phyloP scores from a whole-genome alignment of 1,140 invertebrate species.

The Phthorimaea operculella region DNA sequence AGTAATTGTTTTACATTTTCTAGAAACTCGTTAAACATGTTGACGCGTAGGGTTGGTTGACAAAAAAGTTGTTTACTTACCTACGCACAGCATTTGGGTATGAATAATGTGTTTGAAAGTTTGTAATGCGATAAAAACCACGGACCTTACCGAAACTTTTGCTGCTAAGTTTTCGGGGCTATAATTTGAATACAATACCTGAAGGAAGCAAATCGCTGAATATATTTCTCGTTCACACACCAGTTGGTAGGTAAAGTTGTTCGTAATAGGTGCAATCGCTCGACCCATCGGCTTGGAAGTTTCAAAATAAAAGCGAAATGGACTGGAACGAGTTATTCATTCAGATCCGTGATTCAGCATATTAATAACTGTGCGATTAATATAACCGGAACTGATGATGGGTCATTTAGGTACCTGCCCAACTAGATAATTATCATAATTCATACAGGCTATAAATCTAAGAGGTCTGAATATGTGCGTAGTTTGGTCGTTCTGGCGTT shows the following conservation, averaged over 20 bases:
- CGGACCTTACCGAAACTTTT: too few species aligned
- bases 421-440: background rate
- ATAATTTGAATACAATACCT: constrained; percentile 15
- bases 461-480: too few species aligned
- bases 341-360: constrained; percentile 41
- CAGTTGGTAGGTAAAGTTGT: constrained; percentile 35
- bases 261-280: constrained; percentile 43
- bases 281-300: constrained; percentile 43
- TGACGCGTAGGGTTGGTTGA: too few species aligned
- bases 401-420: background rate
- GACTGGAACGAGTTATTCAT: constrained; percentile 44
- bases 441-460: too few species aligned
- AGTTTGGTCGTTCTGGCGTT: too few species aligned
- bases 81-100: too few species aligned
- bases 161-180: background rate
- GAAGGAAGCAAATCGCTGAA: background rate
- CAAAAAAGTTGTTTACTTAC: too few species aligned
- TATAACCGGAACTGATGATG: background rate
- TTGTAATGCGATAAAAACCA: too few species aligned
- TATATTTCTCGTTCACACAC: constrained; percentile 27
- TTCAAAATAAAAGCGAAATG: constrained; percentile 52
- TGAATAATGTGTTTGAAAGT: too few species aligned
- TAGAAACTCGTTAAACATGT: too few species aligned
- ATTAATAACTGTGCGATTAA: constrained; percentile 33
- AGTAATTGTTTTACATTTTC: too few species aligned